Base-by-base conservation (phyloP, 2,888 invertebrate species). In the Dexiosoma caninum region DNA sequence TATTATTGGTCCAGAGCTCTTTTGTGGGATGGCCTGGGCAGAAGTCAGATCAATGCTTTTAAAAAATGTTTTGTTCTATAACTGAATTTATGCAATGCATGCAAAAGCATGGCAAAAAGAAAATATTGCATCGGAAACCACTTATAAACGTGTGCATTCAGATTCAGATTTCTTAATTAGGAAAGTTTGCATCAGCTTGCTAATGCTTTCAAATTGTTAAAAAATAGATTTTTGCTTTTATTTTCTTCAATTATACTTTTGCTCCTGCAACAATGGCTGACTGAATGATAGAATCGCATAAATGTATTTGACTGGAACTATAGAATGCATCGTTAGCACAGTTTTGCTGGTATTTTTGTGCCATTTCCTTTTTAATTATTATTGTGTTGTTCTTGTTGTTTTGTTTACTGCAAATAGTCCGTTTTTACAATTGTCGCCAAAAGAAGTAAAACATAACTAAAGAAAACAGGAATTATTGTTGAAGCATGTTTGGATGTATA, bases 351-450 rank as follows among this genome's bases (percentile, higher is more conserved):
- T 32, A 16, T 49, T 55, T 44, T 59, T 53, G 30, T 40, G 64
- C 53, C 53, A 71, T 44, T 75, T 81, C 69, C 72, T 72, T 67
- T 77, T 77, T 81, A 76, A 75, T 75, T 80, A 81, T 77, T 74
- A 60, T 72, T 77, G 40, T 77, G 67, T 51, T 16, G 49, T 19
- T 6, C 14, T 66, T 37, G 9, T 6, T 42, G 23, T 69, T 7
- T 55, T 55, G 2, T 55, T 35, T 40, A 4, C 19, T 27, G 30
- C 12, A 49, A 70, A 70, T 30, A 51, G 49, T 40, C 27, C 53
- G 35, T 55, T 55, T 55, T 55, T 51, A 2, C 64, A 66, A 57
- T 40, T 49, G 37, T 32, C 49, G 16, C 10, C 10, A 57, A 66
- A 49, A 44, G 21, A 49, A 21, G 14, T 37, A 49, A 64, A 53